Percentiles rank a stretch among this genome's conserved stretches.
Conservation (phyloP, 2,113 vertebrate species). For the Phaethornis superciliosus region DNA sequence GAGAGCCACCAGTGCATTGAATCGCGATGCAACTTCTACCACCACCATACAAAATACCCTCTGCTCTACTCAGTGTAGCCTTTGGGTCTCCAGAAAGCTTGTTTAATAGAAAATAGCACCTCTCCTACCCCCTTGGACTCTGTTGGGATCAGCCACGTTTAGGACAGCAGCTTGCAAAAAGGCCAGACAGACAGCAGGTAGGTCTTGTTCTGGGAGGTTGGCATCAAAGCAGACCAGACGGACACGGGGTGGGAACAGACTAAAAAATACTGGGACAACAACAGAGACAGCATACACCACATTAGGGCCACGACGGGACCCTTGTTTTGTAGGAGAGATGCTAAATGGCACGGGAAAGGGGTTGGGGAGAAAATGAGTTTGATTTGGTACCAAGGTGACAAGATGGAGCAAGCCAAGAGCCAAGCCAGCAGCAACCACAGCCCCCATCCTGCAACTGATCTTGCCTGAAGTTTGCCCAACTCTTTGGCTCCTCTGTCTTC, state of each 20-base stretch:
- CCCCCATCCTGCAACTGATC: background rate
- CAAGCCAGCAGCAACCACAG: background rate
- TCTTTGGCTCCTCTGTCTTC: background rate
- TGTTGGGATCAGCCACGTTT: slow-evolving; percentile 41
- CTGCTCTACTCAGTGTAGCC: background rate
- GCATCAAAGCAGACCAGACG: slow-evolving; percentile 52
- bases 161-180: slow-evolving; percentile 57
- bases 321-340: background rate
- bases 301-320: background rate
- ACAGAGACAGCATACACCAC: slow-evolving; percentile 50
- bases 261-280: slow-evolving; percentile 68
- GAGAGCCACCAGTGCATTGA: background rate
- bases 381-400: background rate
- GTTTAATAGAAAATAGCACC: slow-evolving; percentile 52
- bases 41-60: background rate
- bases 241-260: slow-evolving; percentile 59
- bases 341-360: slow-evolving; percentile 8
- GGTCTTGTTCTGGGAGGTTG: slow-evolving; percentile 57
- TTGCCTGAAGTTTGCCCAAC: background rate
- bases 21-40: background rate
- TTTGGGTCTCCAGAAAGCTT: background rate
- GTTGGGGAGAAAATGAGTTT: background rate
- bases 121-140: slow-evolving; percentile 63
- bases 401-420: slow-evolving; percentile 31
- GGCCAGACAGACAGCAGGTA: slow-evolving; percentile 59